Evolutionary conservation across 2,113 vertebrate species (phyloP), one percentile per base, ranked within the genome.

Genomic region (Psittacus erithacus): DNA sequence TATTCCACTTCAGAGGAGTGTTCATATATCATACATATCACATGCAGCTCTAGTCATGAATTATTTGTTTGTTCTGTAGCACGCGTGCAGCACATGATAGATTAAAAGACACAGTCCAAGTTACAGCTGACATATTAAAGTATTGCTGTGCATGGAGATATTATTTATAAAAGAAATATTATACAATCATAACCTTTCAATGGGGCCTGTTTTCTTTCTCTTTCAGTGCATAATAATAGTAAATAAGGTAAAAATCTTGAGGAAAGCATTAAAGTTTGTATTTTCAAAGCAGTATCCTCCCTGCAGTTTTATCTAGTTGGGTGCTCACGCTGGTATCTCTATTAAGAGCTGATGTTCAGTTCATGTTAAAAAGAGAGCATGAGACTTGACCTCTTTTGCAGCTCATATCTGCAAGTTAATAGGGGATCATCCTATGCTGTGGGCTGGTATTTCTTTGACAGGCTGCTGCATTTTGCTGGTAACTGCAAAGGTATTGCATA

Each of bases 161-260:
- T 68, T 83, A 52, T 78, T 95, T 93, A 83, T 92, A 73, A 94
- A 94, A 93, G 47, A 94, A 95, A 93, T 94, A 89, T 85, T 95
- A 23, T 4, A 52, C 23, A 90, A 38, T 70, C 33, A 22, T 76
- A 95, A 91, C 70, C 95, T 95, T 94, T 93, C 27, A 86, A 38
- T 27, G 68, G 31, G 23, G 17, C 49, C 39, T 46, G 22, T 7
- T 79, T 96, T 28, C 35, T 39, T 67, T 28, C 70, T 88, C 35
- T 73, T 84, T 60, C 2, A 4, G 83, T 77, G 43, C 68, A 63
- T 16, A 71, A 90, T 35, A 94, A 86, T 41, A 94, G 15, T 62
- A 94, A 95, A 90, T 78, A 69, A 92, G 77, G 64, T 50, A 67
- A 88, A 87, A 93, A 80, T 10, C 29, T 82, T 81, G 25, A 89